phyloP scores from a whole-genome alignment of 2,113 vertebrate species.

The Sebastes schlegelii region DNA sequence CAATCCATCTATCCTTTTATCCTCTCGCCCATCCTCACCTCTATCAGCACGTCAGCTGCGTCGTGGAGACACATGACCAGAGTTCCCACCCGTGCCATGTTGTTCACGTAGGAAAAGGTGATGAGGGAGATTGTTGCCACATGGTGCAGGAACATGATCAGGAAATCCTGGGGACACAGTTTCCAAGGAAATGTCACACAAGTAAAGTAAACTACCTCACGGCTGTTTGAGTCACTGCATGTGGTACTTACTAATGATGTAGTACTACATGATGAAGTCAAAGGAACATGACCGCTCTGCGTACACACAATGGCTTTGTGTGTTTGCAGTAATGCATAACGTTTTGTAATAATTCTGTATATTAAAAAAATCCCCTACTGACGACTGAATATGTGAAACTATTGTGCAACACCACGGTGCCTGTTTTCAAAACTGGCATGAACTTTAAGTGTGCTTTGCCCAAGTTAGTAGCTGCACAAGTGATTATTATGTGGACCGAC shows the following conservation, averaged over 20 bases:
- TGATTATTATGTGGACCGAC: background rate
- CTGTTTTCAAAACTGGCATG: constrained; percentile 4
- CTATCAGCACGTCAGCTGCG: constrained; percentile 90
- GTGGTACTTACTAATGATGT: background rate
- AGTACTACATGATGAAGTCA: background rate
- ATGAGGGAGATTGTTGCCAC: constrained; percentile 89
- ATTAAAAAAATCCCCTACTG: background rate
- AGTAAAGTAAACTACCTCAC: background rate
- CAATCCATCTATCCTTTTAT: constrained; percentile 11
- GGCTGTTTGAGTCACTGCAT: constrained; percentile 21
- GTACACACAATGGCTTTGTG: background rate
- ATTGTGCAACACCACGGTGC: constrained; percentile 2
- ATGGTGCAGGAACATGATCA: constrained; percentile 96
- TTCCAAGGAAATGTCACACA: constrained; percentile 43
- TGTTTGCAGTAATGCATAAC: background rate
- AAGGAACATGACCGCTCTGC: constrained; percentile 11
- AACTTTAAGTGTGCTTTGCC: constrained; percentile 2
- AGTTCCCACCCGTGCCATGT: constrained; percentile 94
- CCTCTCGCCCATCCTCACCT: constrained; percentile 85
- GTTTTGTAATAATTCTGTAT: background rate
- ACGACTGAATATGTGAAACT: background rate
- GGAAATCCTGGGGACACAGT: constrained; percentile 90
- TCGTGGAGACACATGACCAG: constrained; percentile 95
- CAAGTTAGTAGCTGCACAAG: background rate
- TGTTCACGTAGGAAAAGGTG: constrained; percentile 94